Conservation (phyloP, 2,888 invertebrate species). For the Orchesella flavescens region DNA sequence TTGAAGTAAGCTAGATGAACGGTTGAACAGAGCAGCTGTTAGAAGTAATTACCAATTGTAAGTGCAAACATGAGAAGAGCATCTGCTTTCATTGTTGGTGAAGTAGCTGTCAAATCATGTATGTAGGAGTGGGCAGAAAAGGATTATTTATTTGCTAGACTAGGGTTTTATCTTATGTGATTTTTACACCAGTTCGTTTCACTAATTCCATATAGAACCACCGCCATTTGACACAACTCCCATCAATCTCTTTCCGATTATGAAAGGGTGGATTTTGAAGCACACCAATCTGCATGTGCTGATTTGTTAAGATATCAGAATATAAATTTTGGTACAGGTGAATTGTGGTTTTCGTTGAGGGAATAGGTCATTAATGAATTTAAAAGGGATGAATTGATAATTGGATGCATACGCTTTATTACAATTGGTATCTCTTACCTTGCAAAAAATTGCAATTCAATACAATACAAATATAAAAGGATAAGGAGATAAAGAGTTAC, state of each 20-base stretch:
- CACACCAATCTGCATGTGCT: conserved; percentile 10
- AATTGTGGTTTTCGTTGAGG: conserved; percentile 13
- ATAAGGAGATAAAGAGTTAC: neutral
- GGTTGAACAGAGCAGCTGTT: no score
- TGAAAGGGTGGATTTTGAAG: neutral
- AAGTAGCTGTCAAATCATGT: conserved; percentile 58
- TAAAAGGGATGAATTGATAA: conserved; percentile 19
- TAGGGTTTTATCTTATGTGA: conserved; percentile 51
- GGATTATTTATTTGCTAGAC: conserved; percentile 56
- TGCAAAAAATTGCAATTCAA: no score
- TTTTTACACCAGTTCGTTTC: conserved; percentile 27
- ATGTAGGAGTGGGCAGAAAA: conserved; percentile 49
- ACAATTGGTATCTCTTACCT: no score
- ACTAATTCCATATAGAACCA: conserved; percentile 18
- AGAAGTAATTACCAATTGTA: no score
- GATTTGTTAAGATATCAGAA: conserved; percentile 46
- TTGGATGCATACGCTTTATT: neutral
- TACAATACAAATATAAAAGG: neutral
- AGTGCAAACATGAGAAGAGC: neutral
- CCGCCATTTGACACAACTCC: neutral
- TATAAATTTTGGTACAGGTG: conserved; percentile 41
- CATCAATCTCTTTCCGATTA: neutral
- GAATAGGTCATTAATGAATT: neutral
- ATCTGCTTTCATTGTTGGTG: conserved; percentile 47
- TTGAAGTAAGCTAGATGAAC: no score